Conservation (phyloP, 2,888 invertebrate genomes). For the Dasypolia templi region DNA sequence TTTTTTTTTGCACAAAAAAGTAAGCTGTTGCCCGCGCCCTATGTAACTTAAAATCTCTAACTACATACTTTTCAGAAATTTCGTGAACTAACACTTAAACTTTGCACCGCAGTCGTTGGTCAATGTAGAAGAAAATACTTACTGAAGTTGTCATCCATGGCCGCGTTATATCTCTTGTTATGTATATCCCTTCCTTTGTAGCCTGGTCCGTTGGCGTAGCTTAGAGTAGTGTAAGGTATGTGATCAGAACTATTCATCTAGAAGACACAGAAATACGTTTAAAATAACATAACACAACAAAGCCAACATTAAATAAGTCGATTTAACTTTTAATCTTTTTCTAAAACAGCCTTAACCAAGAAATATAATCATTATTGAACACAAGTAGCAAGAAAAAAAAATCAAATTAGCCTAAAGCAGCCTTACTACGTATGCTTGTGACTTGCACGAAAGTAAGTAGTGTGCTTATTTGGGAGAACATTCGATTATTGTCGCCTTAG, state of each 20-base stretch:
- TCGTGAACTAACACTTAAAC: neutral
- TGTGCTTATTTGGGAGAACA: too few species aligned
- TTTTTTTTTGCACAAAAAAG: neutral
- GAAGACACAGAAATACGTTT: neutral
- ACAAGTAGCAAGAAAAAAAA: too few species aligned
- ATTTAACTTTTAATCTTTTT: too few species aligned
- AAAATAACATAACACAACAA: neutral
- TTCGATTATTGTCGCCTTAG: too few species aligned
- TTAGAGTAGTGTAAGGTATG: slow-evolving; percentile 92
- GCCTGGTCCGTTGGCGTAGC: slow-evolving; percentile 94
- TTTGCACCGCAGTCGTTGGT: neutral
- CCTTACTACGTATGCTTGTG: neutral
- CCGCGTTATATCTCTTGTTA: slow-evolving; percentile 74
- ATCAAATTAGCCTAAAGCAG: too few species aligned
- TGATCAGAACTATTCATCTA: slow-evolving; percentile 88
- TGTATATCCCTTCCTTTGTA: slow-evolving; percentile 76
- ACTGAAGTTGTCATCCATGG: slow-evolving; percentile 82
- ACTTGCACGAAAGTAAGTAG: neutral
- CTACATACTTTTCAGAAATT: neutral
- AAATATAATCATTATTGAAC: too few species aligned
- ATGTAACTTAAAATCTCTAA: too few species aligned
- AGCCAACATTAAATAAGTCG: too few species aligned
- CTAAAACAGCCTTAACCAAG: too few species aligned
- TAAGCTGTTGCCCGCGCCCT: too few species aligned
- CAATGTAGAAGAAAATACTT: slow-evolving; percentile 61